Base-by-base conservation (phyloP, 1,140 invertebrate species). In the Ridgeia piscesae region DNA sequence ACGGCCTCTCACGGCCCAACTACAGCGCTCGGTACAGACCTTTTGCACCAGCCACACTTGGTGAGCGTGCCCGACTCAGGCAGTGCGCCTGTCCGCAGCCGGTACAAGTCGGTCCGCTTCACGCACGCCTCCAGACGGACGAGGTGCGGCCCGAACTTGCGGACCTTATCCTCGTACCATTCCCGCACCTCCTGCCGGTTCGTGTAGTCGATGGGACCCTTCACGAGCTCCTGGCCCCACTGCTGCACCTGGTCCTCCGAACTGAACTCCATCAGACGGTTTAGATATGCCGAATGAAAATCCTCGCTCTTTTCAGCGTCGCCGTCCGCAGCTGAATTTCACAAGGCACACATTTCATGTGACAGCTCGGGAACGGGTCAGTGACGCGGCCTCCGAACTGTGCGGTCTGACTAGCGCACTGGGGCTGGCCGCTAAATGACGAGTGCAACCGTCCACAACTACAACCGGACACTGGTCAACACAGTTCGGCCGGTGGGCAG, bases 21-120 rank as follows among this genome's bases (percentile, higher is more conserved):
- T 50, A 50, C 48, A 21, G 48, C 48, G 48, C 4, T 21, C 58
- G 27, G 27, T 77, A 77, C 58, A 9, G 58, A 77, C 58, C 58
- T 77, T 77, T 77, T 77, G 58, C 58, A 77, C 58, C 58, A 77
- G 58, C 58, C 58, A 77, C 58, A 77, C 58, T 77, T 77, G 58
- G 58, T 77, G 58, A 77, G 58, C 58, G 2, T 77, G 58, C 58
- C 58, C 58, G 58, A 77, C 58, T 77, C 58, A 4, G 58, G 58
- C 58, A 77, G 58, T 4, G 58, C 11, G 8, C 27, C 58, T 17
- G 58, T 9, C 17, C 58, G 58, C 58, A 77, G 58, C 58, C 14
- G 11, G 58, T 27, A 77, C 58, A 77, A 77, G 0, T 77, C 58
- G 11, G 27, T 21, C 89, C 35, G 34, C n/a, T 90, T 90, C 17